Evolutionary conservation across 2,113 vertebrate genomes (phyloP).

Genomic region (Dasypus novemcinctus): DNA sequence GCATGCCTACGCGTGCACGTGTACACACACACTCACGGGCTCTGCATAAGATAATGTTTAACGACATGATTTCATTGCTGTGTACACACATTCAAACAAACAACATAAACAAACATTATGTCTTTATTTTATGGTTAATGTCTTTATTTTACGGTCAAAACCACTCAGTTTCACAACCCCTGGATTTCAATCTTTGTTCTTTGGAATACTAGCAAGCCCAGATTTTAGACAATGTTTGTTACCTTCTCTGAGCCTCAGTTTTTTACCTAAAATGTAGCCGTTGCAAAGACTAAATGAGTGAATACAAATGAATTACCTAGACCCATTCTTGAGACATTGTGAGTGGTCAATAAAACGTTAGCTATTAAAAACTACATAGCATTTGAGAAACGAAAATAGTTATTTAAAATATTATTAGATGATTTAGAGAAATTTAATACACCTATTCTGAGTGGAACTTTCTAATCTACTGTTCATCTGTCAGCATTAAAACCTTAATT

Average conservation of each 20-base stretch:
- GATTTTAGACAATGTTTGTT: neutral
- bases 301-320: slow-evolving; percentile 2
- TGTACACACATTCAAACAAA: neutral
- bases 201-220: neutral
- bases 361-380: neutral
- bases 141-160: neutral
- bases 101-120: neutral
- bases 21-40: neutral
- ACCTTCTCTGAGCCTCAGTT: neutral
- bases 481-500: neutral
- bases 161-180: neutral
- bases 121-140: no score
- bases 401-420: neutral
- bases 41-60: neutral
- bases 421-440: neutral
- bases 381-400: neutral
- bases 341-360: neutral
- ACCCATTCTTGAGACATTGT: neutral
- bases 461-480: neutral
- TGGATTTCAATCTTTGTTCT: neutral
- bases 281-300: neutral
- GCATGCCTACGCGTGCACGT: accelerated
- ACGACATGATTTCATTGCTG: neutral
- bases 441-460: neutral
- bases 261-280: neutral